A percentile compares a stretch with the other conserved stretches of the same genome.
phyloP scores from a whole-genome alignment of 2,888 invertebrate species.

The Pollenia labialis region DNA sequence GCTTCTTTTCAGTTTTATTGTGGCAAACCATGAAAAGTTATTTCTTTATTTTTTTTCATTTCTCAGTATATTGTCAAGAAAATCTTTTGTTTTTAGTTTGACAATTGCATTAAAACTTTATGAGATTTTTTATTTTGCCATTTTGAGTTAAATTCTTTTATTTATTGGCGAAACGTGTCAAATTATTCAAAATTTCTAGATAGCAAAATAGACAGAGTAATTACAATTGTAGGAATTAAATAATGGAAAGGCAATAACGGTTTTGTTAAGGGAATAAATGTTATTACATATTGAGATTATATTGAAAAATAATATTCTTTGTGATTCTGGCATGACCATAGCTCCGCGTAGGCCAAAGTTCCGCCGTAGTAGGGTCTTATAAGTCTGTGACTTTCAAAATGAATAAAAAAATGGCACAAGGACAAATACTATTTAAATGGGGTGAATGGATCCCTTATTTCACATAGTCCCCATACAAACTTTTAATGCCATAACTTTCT shows the following conservation, averaged over 20 bases:
- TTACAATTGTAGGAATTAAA: constrained; percentile 8
- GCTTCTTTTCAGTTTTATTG: not conserved
- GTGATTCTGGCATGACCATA: no score
- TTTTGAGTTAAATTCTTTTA: constrained; percentile 50
- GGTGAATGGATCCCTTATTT: no score
- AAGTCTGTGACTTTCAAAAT: no score
- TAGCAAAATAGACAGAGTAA: constrained; percentile 13
- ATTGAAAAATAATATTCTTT: not conserved
- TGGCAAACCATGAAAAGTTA: not conserved
- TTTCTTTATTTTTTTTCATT: not conserved
- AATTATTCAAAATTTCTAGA: constrained; percentile 69
- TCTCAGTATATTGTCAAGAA: not conserved
- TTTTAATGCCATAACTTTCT: no score
- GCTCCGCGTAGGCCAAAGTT: no score
- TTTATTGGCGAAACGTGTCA: constrained; percentile 80
- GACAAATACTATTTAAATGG: no score
- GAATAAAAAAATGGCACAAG: no score
- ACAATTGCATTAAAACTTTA: constrained; percentile 72
- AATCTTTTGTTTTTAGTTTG: constrained; percentile 61
- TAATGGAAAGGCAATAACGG: not conserved
- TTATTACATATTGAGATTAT: not conserved
- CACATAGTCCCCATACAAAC: no score
- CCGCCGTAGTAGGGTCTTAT: no score
- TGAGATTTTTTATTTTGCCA: constrained; percentile 39
- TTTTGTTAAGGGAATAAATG: not conserved